These are phyloP conservation scores for Leptocoma aspasia DNA, from an alignment of 2,113 vertebrate species.

Conservation along the genomic window DNA sequence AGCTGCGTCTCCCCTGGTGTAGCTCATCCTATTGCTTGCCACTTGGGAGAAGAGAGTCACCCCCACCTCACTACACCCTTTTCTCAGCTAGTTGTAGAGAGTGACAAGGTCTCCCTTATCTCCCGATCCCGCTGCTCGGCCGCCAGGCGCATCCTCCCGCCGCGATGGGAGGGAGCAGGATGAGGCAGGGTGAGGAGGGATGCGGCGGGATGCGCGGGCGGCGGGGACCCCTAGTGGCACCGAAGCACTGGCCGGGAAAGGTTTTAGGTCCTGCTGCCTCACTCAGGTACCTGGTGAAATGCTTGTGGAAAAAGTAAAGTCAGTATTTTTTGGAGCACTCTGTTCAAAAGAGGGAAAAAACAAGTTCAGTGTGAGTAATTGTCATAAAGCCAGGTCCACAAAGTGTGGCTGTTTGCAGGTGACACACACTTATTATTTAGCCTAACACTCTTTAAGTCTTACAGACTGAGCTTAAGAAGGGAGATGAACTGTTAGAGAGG, in stretches of 20 bases:
- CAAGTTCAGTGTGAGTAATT: background rate
- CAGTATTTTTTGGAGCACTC: background rate
- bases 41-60: background rate
- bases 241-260: background rate
- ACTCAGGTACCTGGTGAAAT: background rate
- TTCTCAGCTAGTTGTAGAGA: background rate
- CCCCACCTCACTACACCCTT: background rate
- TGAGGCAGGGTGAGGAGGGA: background rate
- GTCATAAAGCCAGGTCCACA: background rate
- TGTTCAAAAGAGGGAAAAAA: background rate
- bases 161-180: fast-evolving
- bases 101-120: background rate
- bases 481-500: background rate
- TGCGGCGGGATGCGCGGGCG: background rate
- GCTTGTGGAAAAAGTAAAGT: background rate
- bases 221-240: background rate
- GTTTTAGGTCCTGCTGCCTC: background rate
- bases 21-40: background rate
- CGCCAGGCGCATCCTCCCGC: background rate
- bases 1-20: fast-evolving
- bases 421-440: background rate
- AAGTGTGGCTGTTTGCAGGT: background rate
- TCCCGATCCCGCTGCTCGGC: background rate
- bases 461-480: background rate
- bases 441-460: background rate